Conservation (phyloP, 2,113 vertebrate species). For the Dipodomys merriami region DNA sequence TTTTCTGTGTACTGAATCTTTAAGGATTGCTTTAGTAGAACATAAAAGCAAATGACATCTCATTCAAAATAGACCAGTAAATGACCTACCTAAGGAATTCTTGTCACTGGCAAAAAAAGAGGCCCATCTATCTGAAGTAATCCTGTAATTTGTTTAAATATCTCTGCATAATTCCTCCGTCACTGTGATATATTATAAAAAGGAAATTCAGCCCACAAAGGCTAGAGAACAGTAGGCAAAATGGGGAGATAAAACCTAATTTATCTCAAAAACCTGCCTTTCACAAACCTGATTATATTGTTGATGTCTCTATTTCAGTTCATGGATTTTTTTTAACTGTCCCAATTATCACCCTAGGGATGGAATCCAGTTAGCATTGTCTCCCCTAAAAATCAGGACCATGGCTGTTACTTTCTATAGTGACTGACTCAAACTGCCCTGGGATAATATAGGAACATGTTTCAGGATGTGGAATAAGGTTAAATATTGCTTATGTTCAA, state of each 20-base stretch:
- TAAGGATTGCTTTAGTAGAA: not conserved
- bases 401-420: not conserved
- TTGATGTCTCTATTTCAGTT: constrained; percentile 10
- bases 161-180: not conserved
- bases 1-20: not conserved
- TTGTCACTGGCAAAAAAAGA: not conserved
- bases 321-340: not conserved
- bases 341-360: not conserved
- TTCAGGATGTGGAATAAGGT: not conserved
- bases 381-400: not conserved
- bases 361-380: not conserved
- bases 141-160: not conserved
- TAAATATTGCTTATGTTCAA: not conserved
- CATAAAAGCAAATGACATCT: constrained; percentile 6
- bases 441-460: not conserved
- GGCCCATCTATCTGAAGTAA: not conserved
- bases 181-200: not conserved
- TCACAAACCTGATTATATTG: constrained; percentile 8
- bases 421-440: not conserved
- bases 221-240: not conserved
- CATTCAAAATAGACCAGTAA: not conserved
- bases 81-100: not conserved
- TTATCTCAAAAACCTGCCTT: not conserved
- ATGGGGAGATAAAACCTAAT: not conserved
- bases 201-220: not conserved